phyloP scores from a whole-genome alignment of 1,140 invertebrate genomes.

The Trissolcus basalis region DNA sequence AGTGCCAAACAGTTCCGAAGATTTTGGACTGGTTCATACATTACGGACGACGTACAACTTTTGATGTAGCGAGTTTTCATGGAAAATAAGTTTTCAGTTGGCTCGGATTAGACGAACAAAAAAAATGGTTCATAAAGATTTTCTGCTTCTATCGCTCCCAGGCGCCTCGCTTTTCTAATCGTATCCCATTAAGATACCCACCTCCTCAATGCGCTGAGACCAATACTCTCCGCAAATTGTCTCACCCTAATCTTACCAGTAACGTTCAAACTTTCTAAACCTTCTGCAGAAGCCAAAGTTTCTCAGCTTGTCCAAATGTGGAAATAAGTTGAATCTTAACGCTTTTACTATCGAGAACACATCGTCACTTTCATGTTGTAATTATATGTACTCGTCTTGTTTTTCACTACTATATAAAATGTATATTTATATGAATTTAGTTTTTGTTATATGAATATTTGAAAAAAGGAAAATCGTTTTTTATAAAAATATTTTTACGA shows the following conservation, averaged over 20 bases:
- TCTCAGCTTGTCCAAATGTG: slow-evolving; percentile 53
- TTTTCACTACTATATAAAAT: no score
- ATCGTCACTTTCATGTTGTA: slow-evolving; percentile 30
- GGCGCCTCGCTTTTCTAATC: slow-evolving; percentile 74
- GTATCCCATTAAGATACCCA: slow-evolving; percentile 71
- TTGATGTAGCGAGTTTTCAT: slow-evolving; percentile 33
- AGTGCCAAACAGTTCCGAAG: slow-evolving; percentile 18
- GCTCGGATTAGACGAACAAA: slow-evolving; percentile 57
- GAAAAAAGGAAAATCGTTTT: no score
- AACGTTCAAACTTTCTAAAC: slow-evolving; percentile 72
- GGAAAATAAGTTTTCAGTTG: slow-evolving; percentile 38
- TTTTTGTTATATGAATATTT: no score
- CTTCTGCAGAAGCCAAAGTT: slow-evolving; percentile 60
- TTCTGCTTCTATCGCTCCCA: slow-evolving; percentile 68
- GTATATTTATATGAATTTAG: no score
- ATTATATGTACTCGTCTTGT: slow-evolving; percentile 5
- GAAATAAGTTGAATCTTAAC: slow-evolving; percentile 49
- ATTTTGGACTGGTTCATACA: slow-evolving; percentile 7
- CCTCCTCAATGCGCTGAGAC: slow-evolving; percentile 55
- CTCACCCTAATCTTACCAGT: slow-evolving; percentile 70
- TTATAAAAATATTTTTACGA: no score
- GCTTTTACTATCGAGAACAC: slow-evolving; percentile 36
- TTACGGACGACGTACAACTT: slow-evolving; percentile 1
- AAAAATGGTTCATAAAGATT: slow-evolving; percentile 65
- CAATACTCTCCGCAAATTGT: slow-evolving; percentile 68